These are phyloP conservation scores for Acanthornis magna DNA, from an alignment of 2,797 vertebrate species.

Conservation along the genomic window DNA sequence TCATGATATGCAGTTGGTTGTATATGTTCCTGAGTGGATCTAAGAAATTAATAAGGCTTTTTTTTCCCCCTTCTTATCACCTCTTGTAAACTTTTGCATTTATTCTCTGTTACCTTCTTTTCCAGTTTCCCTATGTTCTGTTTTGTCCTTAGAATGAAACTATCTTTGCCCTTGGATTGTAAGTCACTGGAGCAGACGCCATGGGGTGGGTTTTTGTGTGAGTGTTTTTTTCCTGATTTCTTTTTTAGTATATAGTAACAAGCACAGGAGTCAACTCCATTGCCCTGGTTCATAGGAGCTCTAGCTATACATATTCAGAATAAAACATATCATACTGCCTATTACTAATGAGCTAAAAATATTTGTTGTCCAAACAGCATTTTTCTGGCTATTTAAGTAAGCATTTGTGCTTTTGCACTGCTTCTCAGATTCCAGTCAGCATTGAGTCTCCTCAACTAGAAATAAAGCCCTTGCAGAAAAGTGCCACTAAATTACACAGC, in stretches of 20 bases:
- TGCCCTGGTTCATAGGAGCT: not conserved
- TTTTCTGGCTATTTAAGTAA: not conserved
- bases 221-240: not conserved
- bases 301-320: not conserved
- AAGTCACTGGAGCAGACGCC: not conserved
- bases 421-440: not conserved
- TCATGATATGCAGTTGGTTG: not conserved
- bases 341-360: not conserved
- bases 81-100: not conserved
- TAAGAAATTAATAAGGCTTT: not conserved
- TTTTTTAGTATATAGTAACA: not conserved
- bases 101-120: not conserved
- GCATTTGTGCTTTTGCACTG: not conserved
- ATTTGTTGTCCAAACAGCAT: not conserved
- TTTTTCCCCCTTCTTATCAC: fast-evolving
- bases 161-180: not conserved
- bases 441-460: not conserved
- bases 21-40: not conserved
- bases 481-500: fast-evolving
- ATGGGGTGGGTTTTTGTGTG: fast-evolving
- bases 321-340: not conserved
- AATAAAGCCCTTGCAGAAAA: not conserved
- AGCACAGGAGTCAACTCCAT: not conserved
- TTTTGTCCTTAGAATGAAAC: not conserved
- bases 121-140: not conserved